Base-by-base conservation (phyloP, 2,888 invertebrate genomes). In the Pediacus dermestoides region DNA sequence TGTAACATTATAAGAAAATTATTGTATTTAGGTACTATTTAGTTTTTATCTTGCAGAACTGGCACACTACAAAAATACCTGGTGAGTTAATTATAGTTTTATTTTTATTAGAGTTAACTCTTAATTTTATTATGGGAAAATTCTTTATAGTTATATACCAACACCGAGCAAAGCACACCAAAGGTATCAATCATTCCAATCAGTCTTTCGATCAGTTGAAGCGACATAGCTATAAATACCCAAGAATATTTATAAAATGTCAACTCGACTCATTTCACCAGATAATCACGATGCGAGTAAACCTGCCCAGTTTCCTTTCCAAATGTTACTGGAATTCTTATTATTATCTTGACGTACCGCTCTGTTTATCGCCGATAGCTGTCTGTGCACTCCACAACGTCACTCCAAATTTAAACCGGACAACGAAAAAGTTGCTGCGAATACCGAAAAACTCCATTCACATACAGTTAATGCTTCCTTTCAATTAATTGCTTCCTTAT, bases 171-270 rank as follows among this genome's bases (percentile, higher is more conserved):
- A n/a, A n/a, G n/a, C n/a, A n/a, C n/a, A n/a, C n/a, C n/a, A n/a
- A 11, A 39, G 38, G 38, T 39, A 39, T 39, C 38, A 39, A 39
- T 39, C 38, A 39, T 39, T 34, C 38, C 38, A 39, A 39, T 39
- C 38, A 32, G 38, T 21, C 27, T 32, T 30, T 39, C 34, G 34
- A 39, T 39, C 38, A 30, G 38, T 34, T 26, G 34, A 31, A 23
- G 10, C 23, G 23, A 23, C 23, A 23, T 7, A 23, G 23, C 23
- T 23, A 23, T 23, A 23, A 23, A 23, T 23, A 23, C 4, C 23
- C 23, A 10, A 23, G 48, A 44, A 46, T 50, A 50, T 50, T 50
- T 46, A 48, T 46, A 46, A 50, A 48, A 44, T 34, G 47, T 46
- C 47, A 46, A 48, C 39, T 42, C 47, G 37, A 39, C 40, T 50